Evolutionary conservation across 2,797 vertebrate species (phyloP).

Genomic region (Sorex maritimensis): DNA sequence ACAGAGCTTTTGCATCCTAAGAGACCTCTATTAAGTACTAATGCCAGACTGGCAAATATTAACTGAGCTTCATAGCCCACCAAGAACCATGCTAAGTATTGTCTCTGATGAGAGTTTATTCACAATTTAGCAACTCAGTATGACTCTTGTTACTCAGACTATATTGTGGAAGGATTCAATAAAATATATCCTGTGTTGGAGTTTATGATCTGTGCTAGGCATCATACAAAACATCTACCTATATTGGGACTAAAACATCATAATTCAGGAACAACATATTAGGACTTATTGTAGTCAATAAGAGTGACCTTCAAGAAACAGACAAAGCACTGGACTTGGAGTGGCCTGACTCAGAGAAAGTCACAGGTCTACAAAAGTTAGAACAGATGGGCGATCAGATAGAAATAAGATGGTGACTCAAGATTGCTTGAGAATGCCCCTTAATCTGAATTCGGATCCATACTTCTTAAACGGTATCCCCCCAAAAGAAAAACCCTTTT

Average conservation of each 20-base stretch:
- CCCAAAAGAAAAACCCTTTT: neutral
- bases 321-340: neutral
- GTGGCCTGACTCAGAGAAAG: neutral
- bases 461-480: constrained; percentile 46
- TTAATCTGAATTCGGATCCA: constrained; percentile 59
- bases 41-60: neutral
- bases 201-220: neutral
- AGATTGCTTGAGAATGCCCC: neutral
- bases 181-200: neutral
- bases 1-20: neutral
- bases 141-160: neutral
- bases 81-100: neutral
- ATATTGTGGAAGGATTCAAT: neutral
- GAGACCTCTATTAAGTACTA: neutral
- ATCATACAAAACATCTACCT: neutral
- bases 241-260: neutral
- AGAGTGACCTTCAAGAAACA: neutral
- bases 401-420: neutral
- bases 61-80: neutral
- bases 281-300: neutral
- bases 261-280: neutral
- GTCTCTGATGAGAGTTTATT: neutral
- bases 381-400: neutral
- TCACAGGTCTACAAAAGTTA: neutral
- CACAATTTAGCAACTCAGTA: neutral